Evolutionary conservation across 2,797 vertebrate species (phyloP), one percentile per base, ranked within the genome.

Genomic region (Adelosebastes latens): DNA sequence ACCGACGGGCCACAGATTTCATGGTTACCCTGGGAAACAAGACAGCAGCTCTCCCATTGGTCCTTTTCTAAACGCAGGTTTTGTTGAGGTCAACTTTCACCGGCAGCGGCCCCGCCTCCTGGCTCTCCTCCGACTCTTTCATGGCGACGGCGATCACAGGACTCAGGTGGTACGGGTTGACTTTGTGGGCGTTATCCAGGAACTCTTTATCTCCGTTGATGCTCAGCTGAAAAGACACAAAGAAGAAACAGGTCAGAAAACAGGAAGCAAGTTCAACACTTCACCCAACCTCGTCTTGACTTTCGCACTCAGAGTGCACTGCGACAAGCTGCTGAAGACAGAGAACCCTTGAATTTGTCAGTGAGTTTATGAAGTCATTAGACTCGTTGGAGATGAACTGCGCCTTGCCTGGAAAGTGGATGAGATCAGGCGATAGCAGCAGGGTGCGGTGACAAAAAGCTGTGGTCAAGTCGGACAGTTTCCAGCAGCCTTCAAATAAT

Each of bases 31-130:
- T 52, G 62, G 76, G 74, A 75, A 79, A 80, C 60, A 66, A 69
- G 60, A 83, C 68, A 63, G 68, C 81, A n/a, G 34, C 81, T 68
- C 71, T 75, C 49, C 75, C 64, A 20, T 31, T 67, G 72, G 69
- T 73, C 67, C 64, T 73, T 16, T 27, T 83, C 94, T 97, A 99
- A 93, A 99, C 95, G 20, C 95, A 89, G 18, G 97, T 98, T 92
- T 97, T 97, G 94, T 96, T 96, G 91, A 99, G 95, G 91, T 98
- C 97, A n/a, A 99, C 96, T 93, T 98, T 99, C 90, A 99, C 96
- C 0, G 97, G 97, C 85, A 98, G 96, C 0, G 96, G 97, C 49
- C 96, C 97, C 0, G 94, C 96, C 56, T 97, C 97, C 83, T 96
- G 96, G 10, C 82, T 77, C 5, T 96, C 93, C 9, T 94, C 96